Percentiles rank a stretch among this genome's conserved stretches.
Evolutionary conservation across 2,888 invertebrate species (phyloP).

Genomic region (Adelphocoris suturalis): DNA sequence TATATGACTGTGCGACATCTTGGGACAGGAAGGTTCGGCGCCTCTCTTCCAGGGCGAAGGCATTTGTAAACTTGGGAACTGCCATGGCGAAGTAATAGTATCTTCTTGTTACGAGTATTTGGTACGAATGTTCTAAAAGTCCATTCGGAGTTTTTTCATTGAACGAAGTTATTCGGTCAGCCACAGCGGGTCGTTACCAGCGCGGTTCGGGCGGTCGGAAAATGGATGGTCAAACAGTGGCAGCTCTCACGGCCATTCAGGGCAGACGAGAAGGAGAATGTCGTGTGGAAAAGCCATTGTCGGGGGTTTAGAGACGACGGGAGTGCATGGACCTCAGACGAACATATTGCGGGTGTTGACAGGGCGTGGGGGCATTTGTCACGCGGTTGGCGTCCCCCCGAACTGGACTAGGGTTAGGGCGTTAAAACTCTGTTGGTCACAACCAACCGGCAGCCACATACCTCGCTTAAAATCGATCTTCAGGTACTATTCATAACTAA

Average conservation of each 20-base stretch:
- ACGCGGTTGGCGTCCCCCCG: not conserved
- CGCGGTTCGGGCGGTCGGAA: not conserved
- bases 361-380: slow-evolving; percentile 28
- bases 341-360: slow-evolving; percentile 12
- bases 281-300: slow-evolving; percentile 31
- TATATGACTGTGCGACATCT: not conserved
- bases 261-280: not conserved
- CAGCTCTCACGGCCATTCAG: not conserved
- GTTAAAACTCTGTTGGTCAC: too few species aligned
- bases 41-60: not conserved
- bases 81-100: not conserved
- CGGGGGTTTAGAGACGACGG: not conserved
- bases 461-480: too few species aligned
- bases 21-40: not conserved
- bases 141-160: not conserved
- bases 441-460: too few species aligned
- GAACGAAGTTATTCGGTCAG: not conserved
- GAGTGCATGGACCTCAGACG: slow-evolving; percentile 16
- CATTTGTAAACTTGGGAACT: not conserved
- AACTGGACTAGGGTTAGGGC: not conserved
- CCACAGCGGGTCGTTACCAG: not conserved
- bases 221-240: slow-evolving; percentile 1
- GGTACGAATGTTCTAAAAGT: not conserved
- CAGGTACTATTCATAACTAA: too few species aligned
- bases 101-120: not conserved